These are phyloP conservation scores for Vombatus ursinus DNA, from an alignment of 2,113 vertebrate genomes.

Conservation along the genomic window DNA sequence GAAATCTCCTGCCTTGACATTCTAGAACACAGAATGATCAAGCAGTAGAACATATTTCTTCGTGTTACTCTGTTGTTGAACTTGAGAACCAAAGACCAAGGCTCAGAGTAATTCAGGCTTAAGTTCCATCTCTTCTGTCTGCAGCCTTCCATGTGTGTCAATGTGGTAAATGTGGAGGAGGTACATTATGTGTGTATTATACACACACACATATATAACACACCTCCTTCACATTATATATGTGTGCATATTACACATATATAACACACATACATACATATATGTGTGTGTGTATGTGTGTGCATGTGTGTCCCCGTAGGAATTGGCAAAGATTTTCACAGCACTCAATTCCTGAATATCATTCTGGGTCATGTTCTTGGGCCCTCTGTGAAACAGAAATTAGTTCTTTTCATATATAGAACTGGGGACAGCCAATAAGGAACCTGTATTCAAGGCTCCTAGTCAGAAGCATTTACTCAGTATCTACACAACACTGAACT, in stretches of 20 bases:
- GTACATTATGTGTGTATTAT: not conserved
- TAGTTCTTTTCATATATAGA: not conserved
- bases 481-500: conserved; percentile 28
- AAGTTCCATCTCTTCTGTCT: conserved; percentile 41
- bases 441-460: conserved; percentile 8
- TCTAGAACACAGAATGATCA: conserved; percentile 41
- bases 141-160: not conserved
- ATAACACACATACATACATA: not conserved
- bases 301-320: conserved; percentile 24
- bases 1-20: not conserved
- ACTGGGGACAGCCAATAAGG: conserved; percentile 1
- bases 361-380: conserved; percentile 21
- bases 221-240: not conserved
- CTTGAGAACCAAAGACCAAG: conserved; percentile 47
- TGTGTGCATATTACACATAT: not conserved
- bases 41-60: conserved; percentile 14
- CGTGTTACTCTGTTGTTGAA: not conserved
- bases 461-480: conserved; percentile 2
- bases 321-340: conserved; percentile 8
- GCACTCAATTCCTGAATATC: conserved; percentile 34
- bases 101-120: conserved; percentile 23
- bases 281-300: not conserved
- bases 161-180: conserved; percentile 31
- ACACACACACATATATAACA: not conserved
- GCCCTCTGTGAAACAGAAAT: not conserved